Base-by-base conservation (phyloP, 2,888 invertebrate genomes). In the Acrobeloides nanus region DNA sequence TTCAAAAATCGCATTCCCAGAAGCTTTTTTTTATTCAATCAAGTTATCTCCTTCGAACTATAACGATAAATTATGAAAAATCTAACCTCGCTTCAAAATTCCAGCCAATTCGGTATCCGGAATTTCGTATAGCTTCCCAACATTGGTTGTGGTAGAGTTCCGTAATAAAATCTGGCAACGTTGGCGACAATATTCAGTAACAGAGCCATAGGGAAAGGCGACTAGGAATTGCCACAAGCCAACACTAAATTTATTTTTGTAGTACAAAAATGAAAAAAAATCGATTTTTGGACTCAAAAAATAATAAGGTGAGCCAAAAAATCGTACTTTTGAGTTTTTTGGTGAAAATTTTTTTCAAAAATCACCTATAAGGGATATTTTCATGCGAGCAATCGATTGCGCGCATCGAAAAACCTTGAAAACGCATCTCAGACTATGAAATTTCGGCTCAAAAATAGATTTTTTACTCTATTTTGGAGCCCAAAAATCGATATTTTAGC, bases 141-240 rank as follows among this genome's bases (percentile, higher is more conserved):
- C 40, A 23, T 20, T 38, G 15, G 29, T 40, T 21, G 15, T 43
- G 15, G 39, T 27, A 5, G 56, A 35, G 20, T 46, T 43, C 6
- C 68, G 43, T n/a, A 70, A 40, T 38, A 67, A 52, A 18, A 61
- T 51, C 40, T 64, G 61, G 39, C 65, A 63, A 23, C 68, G 39
- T 21, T 56, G 51, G 17, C 67, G 55, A 26, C 66, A 64, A 21
- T 53, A 58, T 32, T 71, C 68, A 6, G 70, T 66, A 10, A 66
- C 56, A 1, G 50, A 47, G 8, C 51, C 60, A 51, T 58, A 72
- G 12, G 73, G 73, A 21, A 73, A 53, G 26, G 61, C 66, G 4
- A 70, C 68, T 17, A 73, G 53, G 40, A 70, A 73, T 48, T 73
- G 73, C 56, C 68, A 69, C 15, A 73, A 42, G 15, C 67, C 72